Percentiles rank a stretch among this genome's conserved stretches.
These are phyloP conservation scores for Orius insidiosus DNA, from an alignment of 1,140 invertebrate species.

Conservation along the genomic window DNA sequence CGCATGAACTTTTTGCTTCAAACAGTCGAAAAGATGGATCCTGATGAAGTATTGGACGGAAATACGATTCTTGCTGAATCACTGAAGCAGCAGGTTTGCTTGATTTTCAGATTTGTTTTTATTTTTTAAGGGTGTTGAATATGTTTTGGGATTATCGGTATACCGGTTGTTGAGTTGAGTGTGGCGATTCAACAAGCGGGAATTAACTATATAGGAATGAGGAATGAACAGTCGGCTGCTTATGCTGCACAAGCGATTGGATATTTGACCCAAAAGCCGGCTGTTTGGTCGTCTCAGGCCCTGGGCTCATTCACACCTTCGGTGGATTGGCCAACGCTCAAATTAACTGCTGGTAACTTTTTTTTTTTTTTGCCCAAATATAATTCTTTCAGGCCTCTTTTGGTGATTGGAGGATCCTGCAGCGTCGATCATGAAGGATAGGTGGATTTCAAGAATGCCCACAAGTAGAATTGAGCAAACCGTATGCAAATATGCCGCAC, in stretches of 20 bases:
- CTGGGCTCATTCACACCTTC: constrained; percentile 79
- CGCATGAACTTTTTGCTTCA: too few species aligned
- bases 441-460: constrained; percentile 92
- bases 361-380: too few species aligned
- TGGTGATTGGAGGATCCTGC: constrained; percentile 82
- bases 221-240: constrained; percentile 91
- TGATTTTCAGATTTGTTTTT: background rate
- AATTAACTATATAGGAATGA: constrained; percentile 84
- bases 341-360: constrained; percentile 72
- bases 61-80: constrained; percentile 57
- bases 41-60: constrained; percentile 41
- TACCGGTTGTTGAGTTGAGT: constrained; percentile 83
- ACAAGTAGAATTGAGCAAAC: constrained; percentile 67
- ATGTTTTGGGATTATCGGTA: constrained; percentile 94
- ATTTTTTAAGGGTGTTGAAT: constrained; percentile 63
- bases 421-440: constrained; percentile 81
- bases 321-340: constrained; percentile 94
- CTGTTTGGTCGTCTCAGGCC: constrained; percentile 82
- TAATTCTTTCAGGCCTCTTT: constrained; percentile 46
- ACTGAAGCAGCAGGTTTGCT: constrained; percentile 56
- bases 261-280: constrained; percentile 70
- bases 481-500: constrained; percentile 81
- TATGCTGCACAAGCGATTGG: constrained; percentile 93
- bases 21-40: too few species aligned
- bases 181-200: constrained; percentile 72